A percentile compares a stretch with the other conserved stretches of the same genome.
Evolutionary conservation across 2,797 vertebrate species (phyloP).

Genomic region (Paedocypris micromegethes): DNA sequence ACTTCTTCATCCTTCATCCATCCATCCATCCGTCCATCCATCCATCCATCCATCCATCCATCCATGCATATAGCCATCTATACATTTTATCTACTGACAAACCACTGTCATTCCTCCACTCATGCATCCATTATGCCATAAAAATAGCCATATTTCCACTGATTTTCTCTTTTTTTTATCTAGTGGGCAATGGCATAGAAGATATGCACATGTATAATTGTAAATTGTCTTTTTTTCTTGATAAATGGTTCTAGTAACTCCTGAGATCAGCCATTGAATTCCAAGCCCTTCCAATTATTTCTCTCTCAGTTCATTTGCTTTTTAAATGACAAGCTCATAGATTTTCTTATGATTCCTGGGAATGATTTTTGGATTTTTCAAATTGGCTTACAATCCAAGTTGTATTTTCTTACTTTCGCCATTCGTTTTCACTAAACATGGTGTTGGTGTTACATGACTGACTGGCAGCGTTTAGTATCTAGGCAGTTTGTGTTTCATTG

Average conservation of each 20-base stretch:
- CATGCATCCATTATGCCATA: neutral
- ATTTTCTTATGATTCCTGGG: neutral
- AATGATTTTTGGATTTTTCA: conserved; percentile 9
- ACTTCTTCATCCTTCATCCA: too few species aligned
- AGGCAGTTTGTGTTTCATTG: conserved; percentile 52
- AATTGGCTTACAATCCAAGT: neutral
- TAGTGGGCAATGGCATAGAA: too few species aligned
- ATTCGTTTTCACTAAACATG: conserved; percentile 28
- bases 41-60: neutral
- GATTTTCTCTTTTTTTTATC: too few species aligned
- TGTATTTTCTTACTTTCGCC: conserved; percentile 1
- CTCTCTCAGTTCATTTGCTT: neutral
- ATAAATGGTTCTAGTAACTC: too few species aligned
- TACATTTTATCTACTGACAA: too few species aligned
- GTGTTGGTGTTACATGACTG: conserved; percentile 35
- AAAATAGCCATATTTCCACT: neutral
- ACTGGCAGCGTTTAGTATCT: conserved; percentile 39
- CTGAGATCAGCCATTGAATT: too few species aligned
- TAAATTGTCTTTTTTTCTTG: too few species aligned
- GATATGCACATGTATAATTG: too few species aligned
- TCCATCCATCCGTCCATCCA: conserved; percentile 2
- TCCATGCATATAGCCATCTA: neutral
- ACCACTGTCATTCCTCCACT: neutral
- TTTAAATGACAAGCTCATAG: neutral
- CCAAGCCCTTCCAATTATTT: too few species aligned